These are phyloP conservation scores for Luehdorfia chinensis DNA, from an alignment of 1,140 invertebrate species.

Conservation along the genomic window DNA sequence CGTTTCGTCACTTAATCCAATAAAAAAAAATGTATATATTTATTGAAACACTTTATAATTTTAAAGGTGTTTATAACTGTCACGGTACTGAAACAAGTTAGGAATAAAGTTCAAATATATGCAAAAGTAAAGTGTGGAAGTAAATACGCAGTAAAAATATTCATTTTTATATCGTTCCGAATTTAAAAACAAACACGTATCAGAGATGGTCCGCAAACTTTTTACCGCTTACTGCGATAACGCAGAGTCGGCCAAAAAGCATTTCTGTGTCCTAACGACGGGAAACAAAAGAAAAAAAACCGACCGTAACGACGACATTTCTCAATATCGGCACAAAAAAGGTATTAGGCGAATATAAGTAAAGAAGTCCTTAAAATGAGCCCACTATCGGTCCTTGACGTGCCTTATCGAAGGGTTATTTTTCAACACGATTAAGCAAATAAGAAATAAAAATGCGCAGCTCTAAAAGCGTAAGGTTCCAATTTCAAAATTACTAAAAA, in stretches of 20 bases:
- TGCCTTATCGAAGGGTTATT: conserved; percentile 42
- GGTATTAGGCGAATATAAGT: conserved; percentile 51
- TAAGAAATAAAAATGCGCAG: conserved; percentile 31
- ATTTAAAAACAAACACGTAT: conserved; percentile 50
- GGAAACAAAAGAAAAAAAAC: conserved; percentile 37
- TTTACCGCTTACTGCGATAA: conserved; percentile 57
- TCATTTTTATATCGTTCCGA: conserved; percentile 33
- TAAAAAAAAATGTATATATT: too few relatives aligned
- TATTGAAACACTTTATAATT: too few relatives aligned
- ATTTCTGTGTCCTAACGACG: conserved; percentile 61
- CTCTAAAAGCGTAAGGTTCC: conserved; percentile 48
- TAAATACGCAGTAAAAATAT: too few relatives aligned
- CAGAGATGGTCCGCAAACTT: conserved; percentile 45
- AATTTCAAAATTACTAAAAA: conserved; percentile 46
- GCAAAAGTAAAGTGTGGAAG: too few relatives aligned
- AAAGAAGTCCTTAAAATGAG: conserved; percentile 39
- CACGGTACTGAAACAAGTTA: too few relatives aligned
- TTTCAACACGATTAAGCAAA: conserved; percentile 28
- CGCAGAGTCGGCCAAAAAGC: conserved; percentile 62
- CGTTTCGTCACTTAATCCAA: too few relatives aligned
- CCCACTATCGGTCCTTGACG: conserved; percentile 34
- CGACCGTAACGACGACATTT: conserved; percentile 64
- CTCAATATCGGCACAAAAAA: conserved; percentile 59
- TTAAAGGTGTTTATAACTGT: too few relatives aligned
- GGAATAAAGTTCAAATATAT: too few relatives aligned